Evolutionary conservation across 2,888 invertebrate species (phyloP).

Genomic region (Zaprionus obscuricornis): DNA sequence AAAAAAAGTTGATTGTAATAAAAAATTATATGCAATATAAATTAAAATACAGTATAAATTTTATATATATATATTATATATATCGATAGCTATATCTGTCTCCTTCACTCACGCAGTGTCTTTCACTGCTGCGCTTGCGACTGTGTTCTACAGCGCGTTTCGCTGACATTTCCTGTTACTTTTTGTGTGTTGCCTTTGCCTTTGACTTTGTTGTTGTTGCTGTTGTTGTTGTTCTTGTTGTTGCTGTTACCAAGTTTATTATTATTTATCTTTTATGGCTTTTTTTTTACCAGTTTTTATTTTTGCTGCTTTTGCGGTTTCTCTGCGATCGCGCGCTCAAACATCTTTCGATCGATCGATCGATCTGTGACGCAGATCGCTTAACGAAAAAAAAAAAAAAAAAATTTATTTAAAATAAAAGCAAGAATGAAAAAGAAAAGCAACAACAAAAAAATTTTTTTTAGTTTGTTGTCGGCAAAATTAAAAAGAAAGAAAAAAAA

Average conservation of each 20-base stretch:
- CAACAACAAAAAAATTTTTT: not conserved
- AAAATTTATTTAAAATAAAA: constrained; percentile 14
- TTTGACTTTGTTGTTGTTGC: not conserved
- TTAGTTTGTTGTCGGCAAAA: constrained; percentile 47
- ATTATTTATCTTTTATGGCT: constrained; percentile 24
- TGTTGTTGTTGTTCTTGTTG: not conserved
- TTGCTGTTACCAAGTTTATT: constrained; percentile 28
- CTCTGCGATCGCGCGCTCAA: constrained; percentile 22
- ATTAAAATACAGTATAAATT: no score
- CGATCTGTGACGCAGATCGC: constrained; percentile 53
- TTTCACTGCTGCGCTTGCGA: no score
- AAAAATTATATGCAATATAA: constrained; percentile 3
- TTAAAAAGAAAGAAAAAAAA: constrained; percentile 32
- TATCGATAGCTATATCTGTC: no score
- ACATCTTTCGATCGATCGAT: constrained; percentile 38
- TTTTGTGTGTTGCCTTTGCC: no score
- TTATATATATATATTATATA: not conserved
- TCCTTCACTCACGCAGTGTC: no score
- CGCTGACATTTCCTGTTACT: constrained; percentile 44
- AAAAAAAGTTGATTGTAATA: not conserved
- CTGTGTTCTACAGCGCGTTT: constrained; percentile 11
- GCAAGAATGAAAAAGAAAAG: constrained; percentile 15
- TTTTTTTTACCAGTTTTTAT: constrained; percentile 32
- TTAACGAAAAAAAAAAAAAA: constrained; percentile 24
- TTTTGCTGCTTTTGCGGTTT: constrained; percentile 4